Evolutionary conservation across 2,888 invertebrate genomes (phyloP).

Genomic region (Leucania comma): DNA sequence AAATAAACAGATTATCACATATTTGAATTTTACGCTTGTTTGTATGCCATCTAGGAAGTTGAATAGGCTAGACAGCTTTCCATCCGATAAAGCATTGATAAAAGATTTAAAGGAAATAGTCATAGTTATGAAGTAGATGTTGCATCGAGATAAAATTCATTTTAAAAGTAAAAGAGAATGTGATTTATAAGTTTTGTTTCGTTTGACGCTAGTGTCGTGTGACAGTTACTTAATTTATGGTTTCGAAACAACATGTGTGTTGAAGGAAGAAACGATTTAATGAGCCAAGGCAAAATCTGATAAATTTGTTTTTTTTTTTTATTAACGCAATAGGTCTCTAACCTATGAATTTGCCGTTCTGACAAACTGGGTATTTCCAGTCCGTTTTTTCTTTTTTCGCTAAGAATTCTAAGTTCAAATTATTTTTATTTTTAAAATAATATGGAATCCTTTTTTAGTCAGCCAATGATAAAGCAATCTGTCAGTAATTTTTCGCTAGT

Average conservation of each 20-base stretch:
- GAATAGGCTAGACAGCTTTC: too few species aligned
- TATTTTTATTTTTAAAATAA: too few species aligned
- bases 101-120: background rate
- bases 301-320: background rate
- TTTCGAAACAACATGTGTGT: conserved; percentile 19
- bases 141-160: background rate
- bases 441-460: too few species aligned
- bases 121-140: background rate
- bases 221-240: conserved; percentile 7
- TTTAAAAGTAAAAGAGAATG: conserved; percentile 12
- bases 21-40: too few species aligned
- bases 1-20: too few species aligned
- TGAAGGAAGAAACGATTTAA: background rate
- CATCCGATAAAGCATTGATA: background rate
- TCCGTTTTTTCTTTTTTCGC: too few species aligned
- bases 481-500: background rate
- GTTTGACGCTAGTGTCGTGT: background rate
- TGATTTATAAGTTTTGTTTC: conserved; percentile 10
- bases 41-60: too few species aligned
- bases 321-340: too few species aligned
- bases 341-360: too few species aligned
- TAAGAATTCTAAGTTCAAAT: too few species aligned
- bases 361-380: too few species aligned
- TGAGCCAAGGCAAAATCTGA: background rate
- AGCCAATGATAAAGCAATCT: too few species aligned